phyloP scores from a whole-genome alignment of 2,113 vertebrate species.

The Cephalopterus ornatus region DNA sequence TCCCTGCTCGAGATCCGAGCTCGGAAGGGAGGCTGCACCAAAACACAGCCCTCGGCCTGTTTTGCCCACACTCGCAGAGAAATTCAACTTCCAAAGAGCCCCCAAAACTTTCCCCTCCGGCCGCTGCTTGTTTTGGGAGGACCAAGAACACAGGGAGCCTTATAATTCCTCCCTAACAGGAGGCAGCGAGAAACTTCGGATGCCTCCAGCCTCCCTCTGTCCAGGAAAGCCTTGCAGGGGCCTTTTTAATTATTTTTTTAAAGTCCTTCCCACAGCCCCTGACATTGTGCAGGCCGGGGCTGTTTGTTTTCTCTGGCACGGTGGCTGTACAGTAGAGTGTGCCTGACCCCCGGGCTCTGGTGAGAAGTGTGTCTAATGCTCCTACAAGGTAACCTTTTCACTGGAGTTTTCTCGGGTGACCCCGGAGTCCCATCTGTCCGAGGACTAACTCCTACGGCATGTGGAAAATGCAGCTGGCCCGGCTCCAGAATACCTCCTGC shows the following conservation, averaged over 20 bases:
- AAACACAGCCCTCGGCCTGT: fast-evolving
- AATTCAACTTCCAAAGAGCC: background rate
- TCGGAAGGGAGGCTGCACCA: background rate
- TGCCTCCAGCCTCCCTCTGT: background rate
- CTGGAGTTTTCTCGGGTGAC: conserved; percentile 11
- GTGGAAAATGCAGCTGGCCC: conserved; percentile 38
- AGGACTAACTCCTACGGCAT: conserved; percentile 25
- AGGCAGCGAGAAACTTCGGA: background rate
- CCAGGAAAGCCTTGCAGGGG: background rate
- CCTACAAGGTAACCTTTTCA: conserved; percentile 33
- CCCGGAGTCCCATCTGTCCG: conserved; percentile 39
- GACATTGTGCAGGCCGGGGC: background rate
- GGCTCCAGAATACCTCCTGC: conserved; percentile 12
- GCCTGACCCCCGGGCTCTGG: background rate
- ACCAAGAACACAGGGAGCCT: background rate
- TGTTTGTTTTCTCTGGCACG: conserved; percentile 39
- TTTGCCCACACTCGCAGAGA: background rate
- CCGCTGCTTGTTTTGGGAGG: background rate
- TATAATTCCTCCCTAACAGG: background rate
- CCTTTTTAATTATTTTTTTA: conserved; percentile 28
- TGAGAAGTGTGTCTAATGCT: background rate
- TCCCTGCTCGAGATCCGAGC: background rate
- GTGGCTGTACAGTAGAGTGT: background rate
- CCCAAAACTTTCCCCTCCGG: background rate
- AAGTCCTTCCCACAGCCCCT: conserved; percentile 28